Evolutionary conservation across 2,888 invertebrate species (phyloP).

Genomic region (Drosophila histrio): DNA sequence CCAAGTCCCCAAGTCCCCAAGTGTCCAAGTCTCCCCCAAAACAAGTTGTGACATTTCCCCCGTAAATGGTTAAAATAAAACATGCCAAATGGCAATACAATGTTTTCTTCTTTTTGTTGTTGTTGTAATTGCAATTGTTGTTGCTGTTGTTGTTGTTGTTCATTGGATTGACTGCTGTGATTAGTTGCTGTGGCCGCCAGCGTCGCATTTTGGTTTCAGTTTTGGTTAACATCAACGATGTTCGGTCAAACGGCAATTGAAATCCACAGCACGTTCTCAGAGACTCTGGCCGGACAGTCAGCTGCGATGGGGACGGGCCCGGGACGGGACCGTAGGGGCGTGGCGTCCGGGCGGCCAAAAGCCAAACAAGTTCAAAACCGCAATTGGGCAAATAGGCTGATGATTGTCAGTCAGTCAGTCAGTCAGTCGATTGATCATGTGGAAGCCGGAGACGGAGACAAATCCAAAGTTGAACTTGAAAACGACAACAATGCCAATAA

Average conservation of each 20-base stretch:
- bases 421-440: slow-evolving; percentile 7
- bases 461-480: slow-evolving; percentile 13
- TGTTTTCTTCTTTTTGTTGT: slow-evolving; percentile 12
- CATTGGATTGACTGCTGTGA: slow-evolving; percentile 50
- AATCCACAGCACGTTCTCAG: slow-evolving; percentile 65
- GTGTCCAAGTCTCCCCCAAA: slow-evolving; percentile 30
- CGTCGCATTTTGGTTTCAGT: slow-evolving; percentile 64
- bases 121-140: slow-evolving; percentile 9
- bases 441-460: background rate
- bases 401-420: slow-evolving; percentile 26
- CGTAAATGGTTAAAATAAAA: slow-evolving; percentile 74
- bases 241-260: slow-evolving; percentile 64
- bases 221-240: slow-evolving; percentile 68
- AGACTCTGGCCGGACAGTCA: background rate
- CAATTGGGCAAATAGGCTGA: slow-evolving; percentile 80
- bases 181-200: slow-evolving; percentile 59
- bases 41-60: slow-evolving; percentile 78
- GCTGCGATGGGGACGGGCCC: background rate
- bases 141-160: slow-evolving; percentile 17
- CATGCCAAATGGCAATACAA: slow-evolving; percentile 52
- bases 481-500: background rate
- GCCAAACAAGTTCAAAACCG: slow-evolving; percentile 78
- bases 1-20: slow-evolving; percentile 31
- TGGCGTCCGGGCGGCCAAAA: slow-evolving; percentile 48
- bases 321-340: background rate